These are phyloP conservation scores for Papilio xuthus DNA, from an alignment of 1,140 invertebrate species.

Conservation along the genomic window DNA sequence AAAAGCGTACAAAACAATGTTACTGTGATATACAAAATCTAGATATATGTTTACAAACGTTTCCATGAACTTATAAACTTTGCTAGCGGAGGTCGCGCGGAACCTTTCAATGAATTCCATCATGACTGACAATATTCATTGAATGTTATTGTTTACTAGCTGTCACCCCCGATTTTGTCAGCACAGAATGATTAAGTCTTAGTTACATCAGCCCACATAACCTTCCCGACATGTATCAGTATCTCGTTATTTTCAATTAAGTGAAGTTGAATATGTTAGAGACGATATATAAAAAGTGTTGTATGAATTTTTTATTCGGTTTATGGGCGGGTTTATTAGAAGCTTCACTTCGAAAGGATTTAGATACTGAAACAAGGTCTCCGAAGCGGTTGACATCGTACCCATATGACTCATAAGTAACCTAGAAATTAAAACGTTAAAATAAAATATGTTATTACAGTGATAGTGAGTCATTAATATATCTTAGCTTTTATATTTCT, in stretches of 20 bases:
- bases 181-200: no score
- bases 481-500: slow-evolving; percentile 17
- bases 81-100: slow-evolving; percentile 2
- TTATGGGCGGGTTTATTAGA: no score
- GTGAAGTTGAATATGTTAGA: no score
- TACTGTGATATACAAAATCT: slow-evolving; percentile 1
- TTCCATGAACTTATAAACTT: slow-evolving; percentile 37
- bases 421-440: slow-evolving; percentile 10
- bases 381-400: neutral
- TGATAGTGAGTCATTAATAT: slow-evolving; percentile 10
- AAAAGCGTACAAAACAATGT: neutral
- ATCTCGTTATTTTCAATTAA: no score
- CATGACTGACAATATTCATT: slow-evolving; percentile 26
- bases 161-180: no score
- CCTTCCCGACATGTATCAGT: no score
- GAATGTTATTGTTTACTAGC: slow-evolving; percentile 21
- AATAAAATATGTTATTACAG: neutral
- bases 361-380: neutral
- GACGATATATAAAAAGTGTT: no score
- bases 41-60: neutral
- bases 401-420: neutral
- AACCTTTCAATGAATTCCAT: slow-evolving; percentile 35
- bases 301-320: no score
- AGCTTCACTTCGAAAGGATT: no score
- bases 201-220: no score